These are phyloP conservation scores for Microcebus murinus DNA, from an alignment of 2,113 vertebrate species.

Conservation along the genomic window DNA sequence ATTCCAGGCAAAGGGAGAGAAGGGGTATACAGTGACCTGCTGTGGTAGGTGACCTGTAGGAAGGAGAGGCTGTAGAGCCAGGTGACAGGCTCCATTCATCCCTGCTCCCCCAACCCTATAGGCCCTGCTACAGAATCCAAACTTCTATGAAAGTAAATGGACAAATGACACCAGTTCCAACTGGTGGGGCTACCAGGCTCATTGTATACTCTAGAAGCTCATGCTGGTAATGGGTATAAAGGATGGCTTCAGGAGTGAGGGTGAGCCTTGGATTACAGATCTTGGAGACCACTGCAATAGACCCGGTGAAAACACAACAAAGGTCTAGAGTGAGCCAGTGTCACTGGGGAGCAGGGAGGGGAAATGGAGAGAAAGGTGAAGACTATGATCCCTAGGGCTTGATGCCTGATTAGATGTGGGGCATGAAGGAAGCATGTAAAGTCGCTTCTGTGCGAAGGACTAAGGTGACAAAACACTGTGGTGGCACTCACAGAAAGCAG, in stretches of 20 bases:
- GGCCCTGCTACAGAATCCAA: background rate
- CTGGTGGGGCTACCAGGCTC: background rate
- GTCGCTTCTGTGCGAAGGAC: background rate
- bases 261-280: too few species aligned
- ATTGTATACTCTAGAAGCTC: background rate
- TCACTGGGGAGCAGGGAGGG: background rate
- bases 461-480: background rate
- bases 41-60: background rate
- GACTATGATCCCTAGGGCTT: background rate
- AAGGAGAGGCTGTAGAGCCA: background rate
- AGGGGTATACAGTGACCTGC: background rate
- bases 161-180: background rate
- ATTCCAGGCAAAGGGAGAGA: background rate
- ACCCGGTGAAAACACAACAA: background rate
- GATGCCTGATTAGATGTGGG: too few species aligned
- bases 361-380: background rate
- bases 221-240: background rate
- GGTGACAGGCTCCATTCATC: background rate
- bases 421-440: background rate
- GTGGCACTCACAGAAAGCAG: background rate
- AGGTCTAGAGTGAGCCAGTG: background rate
- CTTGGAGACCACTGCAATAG: background rate
- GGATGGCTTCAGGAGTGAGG: background rate
- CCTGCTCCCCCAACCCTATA: too few species aligned
- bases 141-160: background rate